A percentile compares a stretch with the other conserved stretches of the same genome.
phyloP scores from a whole-genome alignment of 2,888 invertebrate genomes.

The Lepeophtheirus nordmannii region DNA sequence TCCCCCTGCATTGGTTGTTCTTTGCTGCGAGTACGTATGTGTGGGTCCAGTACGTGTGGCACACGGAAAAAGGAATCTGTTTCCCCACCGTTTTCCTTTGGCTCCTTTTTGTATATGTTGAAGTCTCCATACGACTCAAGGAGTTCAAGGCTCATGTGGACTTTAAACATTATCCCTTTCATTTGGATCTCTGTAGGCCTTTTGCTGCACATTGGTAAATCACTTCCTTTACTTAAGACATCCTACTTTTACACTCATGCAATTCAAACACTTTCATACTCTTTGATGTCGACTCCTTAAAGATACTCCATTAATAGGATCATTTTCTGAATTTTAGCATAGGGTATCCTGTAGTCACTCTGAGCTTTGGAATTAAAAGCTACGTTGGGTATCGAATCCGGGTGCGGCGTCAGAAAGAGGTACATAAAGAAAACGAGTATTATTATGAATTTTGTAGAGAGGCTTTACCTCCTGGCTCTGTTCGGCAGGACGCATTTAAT shows the following conservation, averaged over 20 bases:
- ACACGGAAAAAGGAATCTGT: slow-evolving; percentile 86
- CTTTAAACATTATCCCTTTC: slow-evolving; percentile 63
- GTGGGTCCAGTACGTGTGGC: slow-evolving; percentile 97
- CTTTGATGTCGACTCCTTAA: background rate
- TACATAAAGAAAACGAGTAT: slow-evolving; percentile 23
- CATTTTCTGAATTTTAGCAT: slow-evolving; percentile 45
- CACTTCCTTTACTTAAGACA: slow-evolving; percentile 6
- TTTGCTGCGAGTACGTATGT: slow-evolving; percentile 96
- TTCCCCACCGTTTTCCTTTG: slow-evolving; percentile 83
- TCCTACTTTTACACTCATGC: background rate
- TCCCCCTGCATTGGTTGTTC: slow-evolving; percentile 93
- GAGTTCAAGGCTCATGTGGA: slow-evolving; percentile 39
- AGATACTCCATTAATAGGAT: too few relatives aligned
- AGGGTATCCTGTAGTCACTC: slow-evolving; percentile 83
- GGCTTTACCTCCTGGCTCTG: slow-evolving; percentile 20
- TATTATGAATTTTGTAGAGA: slow-evolving; percentile 16
- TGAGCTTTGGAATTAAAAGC: slow-evolving; percentile 89
- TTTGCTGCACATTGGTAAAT: slow-evolving; percentile 87
- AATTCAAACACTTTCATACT: background rate
- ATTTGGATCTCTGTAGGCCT: slow-evolving; percentile 78
- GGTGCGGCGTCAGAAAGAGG: slow-evolving; percentile 38
- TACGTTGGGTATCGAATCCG: slow-evolving; percentile 77
- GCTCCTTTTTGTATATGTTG: slow-evolving; percentile 83
- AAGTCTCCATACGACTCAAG: slow-evolving; percentile 70
- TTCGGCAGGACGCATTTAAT: slow-evolving; percentile 24